Conservation (phyloP, 2,888 invertebrate species). For the Pachliopta kotzebuea region DNA sequence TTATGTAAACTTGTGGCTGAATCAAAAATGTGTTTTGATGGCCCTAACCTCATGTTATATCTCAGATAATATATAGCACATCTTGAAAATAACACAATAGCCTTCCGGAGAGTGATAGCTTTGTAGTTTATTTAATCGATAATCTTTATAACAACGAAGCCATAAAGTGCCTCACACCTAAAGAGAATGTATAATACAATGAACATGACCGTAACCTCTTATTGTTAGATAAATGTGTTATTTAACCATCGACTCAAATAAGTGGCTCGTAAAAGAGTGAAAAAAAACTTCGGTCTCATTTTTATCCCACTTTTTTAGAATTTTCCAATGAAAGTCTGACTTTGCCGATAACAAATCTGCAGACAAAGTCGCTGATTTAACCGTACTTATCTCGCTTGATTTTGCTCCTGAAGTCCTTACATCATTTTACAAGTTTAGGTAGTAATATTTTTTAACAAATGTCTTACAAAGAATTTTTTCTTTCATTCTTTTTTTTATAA, state of each 20-base stretch:
- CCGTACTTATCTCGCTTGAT: no score
- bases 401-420: no score
- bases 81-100: not conserved
- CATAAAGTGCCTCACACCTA: not conserved
- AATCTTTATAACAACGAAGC: constrained; percentile 24
- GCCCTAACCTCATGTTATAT: no score
- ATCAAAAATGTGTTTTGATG: no score
- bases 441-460: no score
- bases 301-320: not conserved
- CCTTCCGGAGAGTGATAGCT: not conserved
- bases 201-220: not conserved
- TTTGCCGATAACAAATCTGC: no score
- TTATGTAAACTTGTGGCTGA: no score
- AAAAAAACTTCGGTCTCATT: not conserved
- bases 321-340: not conserved
- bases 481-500: no score
- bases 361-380: no score
- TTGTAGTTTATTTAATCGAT: constrained; percentile 13
- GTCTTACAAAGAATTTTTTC: no score
- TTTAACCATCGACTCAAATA: not conserved
- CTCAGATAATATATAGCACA: not conserved
- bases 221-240: not conserved
- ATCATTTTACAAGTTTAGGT: no score
- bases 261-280: not conserved
- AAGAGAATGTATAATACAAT: not conserved